These are phyloP conservation scores for Epinephelus malabaricus DNA, from an alignment of 2,797 vertebrate species.

Conservation along the genomic window DNA sequence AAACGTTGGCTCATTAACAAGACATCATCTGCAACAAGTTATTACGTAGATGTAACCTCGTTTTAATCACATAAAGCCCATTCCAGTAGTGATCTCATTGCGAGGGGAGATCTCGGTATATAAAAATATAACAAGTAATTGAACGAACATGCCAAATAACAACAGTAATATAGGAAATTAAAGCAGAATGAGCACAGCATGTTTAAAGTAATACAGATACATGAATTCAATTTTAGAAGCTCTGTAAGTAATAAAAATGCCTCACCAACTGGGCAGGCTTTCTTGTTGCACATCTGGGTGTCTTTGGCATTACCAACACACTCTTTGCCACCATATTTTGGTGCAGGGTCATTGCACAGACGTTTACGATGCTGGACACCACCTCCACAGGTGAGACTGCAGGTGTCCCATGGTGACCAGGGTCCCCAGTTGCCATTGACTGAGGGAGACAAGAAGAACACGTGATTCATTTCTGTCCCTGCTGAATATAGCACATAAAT, in stretches of 20 bases:
- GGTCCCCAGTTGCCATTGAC: conserved; percentile 98
- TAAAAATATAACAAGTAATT: background rate
- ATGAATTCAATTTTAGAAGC: background rate
- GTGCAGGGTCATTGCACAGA: conserved; percentile 93
- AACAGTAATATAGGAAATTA: background rate
- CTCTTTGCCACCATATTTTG: conserved; percentile 93
- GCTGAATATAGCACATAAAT: background rate
- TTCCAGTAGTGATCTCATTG: conserved; percentile 15
- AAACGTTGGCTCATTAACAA: conserved; percentile 29
- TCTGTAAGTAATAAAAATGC: conserved; percentile 27
- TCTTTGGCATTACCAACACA: conserved; percentile 90
- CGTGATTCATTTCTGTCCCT: background rate
- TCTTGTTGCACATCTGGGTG: conserved; percentile 93
- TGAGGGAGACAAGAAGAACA: conserved; percentile 62
- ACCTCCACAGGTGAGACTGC: conserved; percentile 93
- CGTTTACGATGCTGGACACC: conserved; percentile 92
- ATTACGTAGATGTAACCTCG: background rate
- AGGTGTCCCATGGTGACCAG: conserved; percentile 96
- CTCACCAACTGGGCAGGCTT: conserved; percentile 95
- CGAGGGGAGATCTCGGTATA: background rate
- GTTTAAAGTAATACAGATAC: background rate
- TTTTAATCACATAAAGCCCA: conserved; percentile 12
- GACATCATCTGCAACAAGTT: background rate
- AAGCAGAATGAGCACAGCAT: background rate
- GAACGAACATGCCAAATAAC: conserved; percentile 16